A percentile compares a stretch with the other conserved stretches of the same genome.
Conservation (phyloP, 2,797 vertebrate genomes). For the Typhlichthys eigenmanni region DNA sequence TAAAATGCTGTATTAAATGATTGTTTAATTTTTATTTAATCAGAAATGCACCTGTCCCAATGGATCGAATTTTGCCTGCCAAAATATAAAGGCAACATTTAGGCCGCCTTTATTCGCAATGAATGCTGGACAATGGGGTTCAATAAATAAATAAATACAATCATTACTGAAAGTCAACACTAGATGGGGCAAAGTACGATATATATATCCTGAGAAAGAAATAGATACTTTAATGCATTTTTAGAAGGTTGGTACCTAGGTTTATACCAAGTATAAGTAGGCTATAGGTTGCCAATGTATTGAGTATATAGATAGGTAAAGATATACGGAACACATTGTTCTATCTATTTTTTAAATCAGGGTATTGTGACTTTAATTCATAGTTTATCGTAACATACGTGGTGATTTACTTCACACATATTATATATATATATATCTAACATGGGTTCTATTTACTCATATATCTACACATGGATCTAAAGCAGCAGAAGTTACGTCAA, state of each 20-base stretch:
- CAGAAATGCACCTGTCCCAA: accelerated
- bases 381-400: too few species aligned
- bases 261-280: background rate
- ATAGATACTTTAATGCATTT: too few species aligned
- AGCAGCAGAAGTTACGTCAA: slow-evolving; percentile 22
- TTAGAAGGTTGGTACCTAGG: too few species aligned
- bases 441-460: too few species aligned
- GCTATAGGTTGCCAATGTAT: background rate
- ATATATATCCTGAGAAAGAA: too few species aligned
- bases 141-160: background rate
- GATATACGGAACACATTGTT: too few species aligned
- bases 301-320: too few species aligned
- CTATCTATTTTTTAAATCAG: too few species aligned
- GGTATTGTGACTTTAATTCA: too few species aligned
- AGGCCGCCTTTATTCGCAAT: background rate
- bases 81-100: background rate
- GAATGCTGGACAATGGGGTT: slow-evolving; percentile 64
- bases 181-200: slow-evolving; percentile 34
- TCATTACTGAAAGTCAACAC: background rate
- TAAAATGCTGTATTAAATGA: accelerated
- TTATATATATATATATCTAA: too few species aligned
- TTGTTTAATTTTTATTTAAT: background rate
- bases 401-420: too few species aligned
- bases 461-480: background rate
- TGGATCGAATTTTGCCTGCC: slow-evolving; percentile 18